phyloP scores from a whole-genome alignment of 2,888 invertebrate species.

The Andrena chrysosceles region DNA sequence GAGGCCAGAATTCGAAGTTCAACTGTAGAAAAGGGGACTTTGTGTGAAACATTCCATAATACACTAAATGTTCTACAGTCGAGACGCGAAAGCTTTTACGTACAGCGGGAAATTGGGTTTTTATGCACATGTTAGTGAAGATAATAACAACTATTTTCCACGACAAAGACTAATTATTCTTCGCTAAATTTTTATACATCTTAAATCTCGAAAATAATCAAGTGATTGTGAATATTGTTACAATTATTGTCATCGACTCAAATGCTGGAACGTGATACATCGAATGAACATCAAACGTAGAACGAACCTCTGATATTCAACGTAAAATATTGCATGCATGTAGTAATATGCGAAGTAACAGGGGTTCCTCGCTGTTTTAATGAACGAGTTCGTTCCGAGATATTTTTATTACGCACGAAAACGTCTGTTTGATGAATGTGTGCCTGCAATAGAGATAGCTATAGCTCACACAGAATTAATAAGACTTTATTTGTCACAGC shows the following conservation, averaged over 20 bases:
- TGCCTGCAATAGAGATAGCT: background rate
- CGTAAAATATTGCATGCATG: slow-evolving; percentile 59
- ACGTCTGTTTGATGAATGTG: slow-evolving; percentile 34
- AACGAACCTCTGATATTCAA: slow-evolving; percentile 34
- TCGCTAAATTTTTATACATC: too few species aligned
- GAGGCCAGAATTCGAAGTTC: background rate
- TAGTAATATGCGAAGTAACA: slow-evolving; percentile 46
- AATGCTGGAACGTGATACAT: background rate
- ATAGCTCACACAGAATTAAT: slow-evolving; percentile 11
- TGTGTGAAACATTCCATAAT: background rate
- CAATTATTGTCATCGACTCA: background rate
- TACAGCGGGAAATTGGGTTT: background rate
- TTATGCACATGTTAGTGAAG: too few species aligned
- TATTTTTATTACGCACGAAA: slow-evolving; percentile 41
- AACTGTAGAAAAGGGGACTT: background rate
- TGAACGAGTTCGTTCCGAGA: slow-evolving; percentile 5
- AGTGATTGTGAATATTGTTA: too few species aligned
- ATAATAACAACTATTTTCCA: too few species aligned
- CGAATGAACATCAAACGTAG: slow-evolving; percentile 9
- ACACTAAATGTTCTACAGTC: background rate
- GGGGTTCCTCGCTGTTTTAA: slow-evolving; percentile 33
- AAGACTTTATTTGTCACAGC: slow-evolving; percentile 19
- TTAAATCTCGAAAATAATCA: too few species aligned
- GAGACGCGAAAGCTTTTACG: background rate
- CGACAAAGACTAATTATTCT: too few species aligned